Evolutionary conservation across 37 sponge, comb jelly and placozoan genomes (phyloP), one percentile per base, ranked within the genome.

Genomic region (Axinella damicornis): DNA sequence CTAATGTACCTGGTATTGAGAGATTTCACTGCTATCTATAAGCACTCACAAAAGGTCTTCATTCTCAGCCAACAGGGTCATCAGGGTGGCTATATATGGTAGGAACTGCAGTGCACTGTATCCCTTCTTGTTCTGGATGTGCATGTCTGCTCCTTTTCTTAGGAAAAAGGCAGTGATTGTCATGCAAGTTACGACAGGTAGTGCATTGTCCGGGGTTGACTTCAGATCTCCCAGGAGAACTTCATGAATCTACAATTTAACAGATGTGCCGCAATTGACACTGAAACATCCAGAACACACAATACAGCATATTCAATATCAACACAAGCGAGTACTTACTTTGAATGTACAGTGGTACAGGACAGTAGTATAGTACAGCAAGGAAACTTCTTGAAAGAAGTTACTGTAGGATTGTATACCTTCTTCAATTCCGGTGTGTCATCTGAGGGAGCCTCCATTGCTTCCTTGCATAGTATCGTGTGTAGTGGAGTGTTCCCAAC

Each of bases 161-260:
- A 79, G 83, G 24, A 95, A 78, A 61, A 95, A 85, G 55, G 83
- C 91, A 37, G 92, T 90, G n/a, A 92, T 67, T 17, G 89, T 81
- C 17, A 62, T 81, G 22, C 32, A 67, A 16, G 32, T 67, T 12
- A 30, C 68, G 9, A 46, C 46, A 46, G 46, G 46, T 46, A 46
- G 46, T 46, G 46, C 46, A 46, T 46, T 46, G 46, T 46, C 46
- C 6, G 46, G 46, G 46, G 46, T 46, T 46, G 46, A 46, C 46
- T 46, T 46, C 6, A 46, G 46, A 46, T 30, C 32, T 31, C 68
- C 68, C 27, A 67, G 6, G 32, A 67, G 33, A 31, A 34, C 68
- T 67, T 67, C 32, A 30, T 67, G 33, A 18, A 67, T 30, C 68
- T 46, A 46, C 46, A 46, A 12, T 12, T 9, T 12, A 46, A 9